Conservation (phyloP, 2,797 vertebrate species). For the Microctenopoma stevenorrisi region DNA sequence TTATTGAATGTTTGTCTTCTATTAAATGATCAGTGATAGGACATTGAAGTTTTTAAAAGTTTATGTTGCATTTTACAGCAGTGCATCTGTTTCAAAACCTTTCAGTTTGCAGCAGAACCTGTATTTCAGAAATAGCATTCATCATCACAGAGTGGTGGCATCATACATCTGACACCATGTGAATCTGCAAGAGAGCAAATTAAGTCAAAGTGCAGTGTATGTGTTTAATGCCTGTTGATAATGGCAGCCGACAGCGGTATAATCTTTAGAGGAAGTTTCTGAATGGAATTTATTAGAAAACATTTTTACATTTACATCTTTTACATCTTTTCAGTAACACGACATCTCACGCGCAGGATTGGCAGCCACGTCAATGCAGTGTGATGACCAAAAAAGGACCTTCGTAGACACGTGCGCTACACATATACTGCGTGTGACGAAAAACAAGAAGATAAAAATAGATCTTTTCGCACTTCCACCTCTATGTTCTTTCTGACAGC, state of each 20-base stretch:
- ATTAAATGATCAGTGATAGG: no score
- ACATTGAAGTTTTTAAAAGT: no score
- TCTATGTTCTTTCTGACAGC: conserved; percentile 1
- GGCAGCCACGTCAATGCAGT: conserved; percentile 19
- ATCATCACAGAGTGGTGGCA: conserved; percentile 4
- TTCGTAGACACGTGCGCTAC: conserved; percentile 21
- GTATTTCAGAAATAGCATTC: conserved; percentile 23
- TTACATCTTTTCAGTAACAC: not conserved
- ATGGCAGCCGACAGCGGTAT: not conserved
- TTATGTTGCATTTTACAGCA: no score
- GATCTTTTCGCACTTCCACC: conserved; percentile 12
- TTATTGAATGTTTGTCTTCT: no score
- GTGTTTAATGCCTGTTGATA: conserved; percentile 16
- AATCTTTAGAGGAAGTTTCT: not conserved
- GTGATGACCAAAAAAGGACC: conserved; percentile 19
- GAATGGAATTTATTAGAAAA: not conserved
- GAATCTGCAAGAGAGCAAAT: conserved; percentile 8
- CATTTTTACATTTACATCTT: not conserved
- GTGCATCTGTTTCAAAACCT: not conserved
- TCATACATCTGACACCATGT: conserved; percentile 11
- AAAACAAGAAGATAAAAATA: conserved; percentile 23
- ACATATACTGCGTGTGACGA: conserved; percentile 31
- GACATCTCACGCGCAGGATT: conserved; percentile 6
- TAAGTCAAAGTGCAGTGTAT: not conserved
- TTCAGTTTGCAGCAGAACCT: not conserved